Evolutionary conservation across 2,888 invertebrate species (phyloP).

Genomic region (Parnassius orleans): DNA sequence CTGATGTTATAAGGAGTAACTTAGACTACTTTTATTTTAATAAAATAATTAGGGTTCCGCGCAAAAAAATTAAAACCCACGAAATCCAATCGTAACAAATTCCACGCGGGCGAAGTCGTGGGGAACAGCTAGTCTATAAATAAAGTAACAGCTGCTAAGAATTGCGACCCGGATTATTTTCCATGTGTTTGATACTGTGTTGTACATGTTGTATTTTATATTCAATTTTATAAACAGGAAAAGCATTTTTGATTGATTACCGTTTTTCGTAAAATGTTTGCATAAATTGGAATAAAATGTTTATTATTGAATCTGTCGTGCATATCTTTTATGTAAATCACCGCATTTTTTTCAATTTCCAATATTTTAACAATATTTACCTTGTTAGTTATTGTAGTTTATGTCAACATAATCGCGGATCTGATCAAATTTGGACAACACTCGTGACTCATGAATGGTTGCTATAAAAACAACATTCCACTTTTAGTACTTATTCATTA

Average conservation of each 20-base stretch:
- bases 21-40: too few relatives aligned
- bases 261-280: constrained; percentile 4
- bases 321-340: constrained; percentile 22
- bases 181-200: constrained; percentile 17
- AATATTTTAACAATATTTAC: constrained; percentile 4
- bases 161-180: constrained; percentile 8
- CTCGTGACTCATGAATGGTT: background rate
- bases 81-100: too few relatives aligned
- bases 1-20: too few relatives aligned
- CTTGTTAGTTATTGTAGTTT: background rate
- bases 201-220: constrained; percentile 13
- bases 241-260: constrained; percentile 12
- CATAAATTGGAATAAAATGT: constrained; percentile 1
- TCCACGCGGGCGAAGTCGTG: too few relatives aligned
- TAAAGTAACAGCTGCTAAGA: constrained; percentile 3
- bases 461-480: constrained; percentile 13
- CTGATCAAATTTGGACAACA: constrained; percentile 8
- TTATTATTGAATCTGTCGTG: constrained; percentile 15
- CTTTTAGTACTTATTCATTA: background rate
- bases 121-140: background rate
- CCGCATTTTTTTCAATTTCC: constrained; percentile 22
- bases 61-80: too few relatives aligned
- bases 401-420: constrained; percentile 4
- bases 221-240: constrained; percentile 22
- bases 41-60: too few relatives aligned